These are phyloP conservation scores for Zeus faber DNA, from an alignment of 2,113 vertebrate genomes.

Conservation along the genomic window DNA sequence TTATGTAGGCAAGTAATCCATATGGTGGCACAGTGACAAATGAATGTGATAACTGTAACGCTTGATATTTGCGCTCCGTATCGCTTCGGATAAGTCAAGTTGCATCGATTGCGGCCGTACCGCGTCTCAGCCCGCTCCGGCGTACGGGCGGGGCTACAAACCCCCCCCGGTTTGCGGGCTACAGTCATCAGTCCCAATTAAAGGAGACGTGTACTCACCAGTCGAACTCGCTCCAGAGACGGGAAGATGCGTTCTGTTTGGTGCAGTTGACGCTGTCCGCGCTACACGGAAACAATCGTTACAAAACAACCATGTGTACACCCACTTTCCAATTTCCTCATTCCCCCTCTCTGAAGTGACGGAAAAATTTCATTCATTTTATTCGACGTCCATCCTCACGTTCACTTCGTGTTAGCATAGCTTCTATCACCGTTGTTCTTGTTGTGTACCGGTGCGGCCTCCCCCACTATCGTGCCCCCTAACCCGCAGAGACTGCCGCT, in stretches of 20 bases:
- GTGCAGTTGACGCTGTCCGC: slow-evolving; percentile 72
- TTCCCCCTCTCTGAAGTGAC: too few species aligned
- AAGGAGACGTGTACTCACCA: slow-evolving; percentile 70
- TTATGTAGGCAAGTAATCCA: slow-evolving; percentile 62
- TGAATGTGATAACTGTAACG: slow-evolving; percentile 36
- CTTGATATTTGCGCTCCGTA: slow-evolving; percentile 46
- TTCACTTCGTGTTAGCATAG: too few species aligned
- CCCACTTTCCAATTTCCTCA: too few species aligned
- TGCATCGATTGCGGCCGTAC: slow-evolving; percentile 52
- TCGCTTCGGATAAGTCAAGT: slow-evolving; percentile 41
- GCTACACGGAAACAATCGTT: slow-evolving; percentile 53
- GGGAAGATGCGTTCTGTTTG: slow-evolving; percentile 75
- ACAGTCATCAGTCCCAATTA: slow-evolving; percentile 40
- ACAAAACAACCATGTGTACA: too few species aligned
- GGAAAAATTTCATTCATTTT: too few species aligned
- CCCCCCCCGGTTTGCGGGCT: slow-evolving; percentile 20
- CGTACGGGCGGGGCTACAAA: slow-evolving; percentile 5
- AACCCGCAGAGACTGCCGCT: too few species aligned
- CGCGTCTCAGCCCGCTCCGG: slow-evolving; percentile 18
- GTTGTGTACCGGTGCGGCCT: too few species aligned
- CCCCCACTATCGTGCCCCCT: too few species aligned
- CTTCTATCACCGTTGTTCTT: too few species aligned
- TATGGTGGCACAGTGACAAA: slow-evolving; percentile 52
- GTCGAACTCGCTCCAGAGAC: slow-evolving; percentile 74
- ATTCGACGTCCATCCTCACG: too few species aligned